Conservation (phyloP, 2,113 vertebrate species). For the Salvelinus alpinus region DNA sequence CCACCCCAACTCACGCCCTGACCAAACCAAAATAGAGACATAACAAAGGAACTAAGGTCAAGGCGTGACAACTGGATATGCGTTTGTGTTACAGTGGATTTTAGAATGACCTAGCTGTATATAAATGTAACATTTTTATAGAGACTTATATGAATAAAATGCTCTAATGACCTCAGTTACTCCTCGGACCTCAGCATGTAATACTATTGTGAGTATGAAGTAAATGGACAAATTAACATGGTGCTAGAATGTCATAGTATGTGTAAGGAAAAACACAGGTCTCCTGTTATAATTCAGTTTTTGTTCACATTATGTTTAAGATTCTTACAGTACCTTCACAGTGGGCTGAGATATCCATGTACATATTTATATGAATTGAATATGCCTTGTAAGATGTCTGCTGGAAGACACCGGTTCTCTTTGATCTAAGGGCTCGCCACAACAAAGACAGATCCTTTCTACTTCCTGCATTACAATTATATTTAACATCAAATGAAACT, state of each 20-base stretch:
- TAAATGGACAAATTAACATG: background rate
- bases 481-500: constrained; percentile 56
- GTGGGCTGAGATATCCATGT: constrained; percentile 14
- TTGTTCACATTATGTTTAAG: constrained; percentile 1
- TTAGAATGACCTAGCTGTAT: no score
- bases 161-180: background rate
- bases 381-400: constrained; percentile 9
- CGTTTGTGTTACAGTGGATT: no score
- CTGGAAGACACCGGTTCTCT: background rate
- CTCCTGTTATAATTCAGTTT: background rate
- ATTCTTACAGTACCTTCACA: constrained; percentile 5
- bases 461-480: constrained; percentile 20
- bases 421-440: background rate
- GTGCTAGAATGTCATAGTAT: background rate
- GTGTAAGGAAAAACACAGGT: background rate
- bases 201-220: background rate
- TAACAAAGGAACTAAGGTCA: no score
- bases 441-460: background rate
- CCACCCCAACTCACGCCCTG: no score
- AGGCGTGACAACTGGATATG: no score
- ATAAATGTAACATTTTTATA: no score
- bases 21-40: no score
- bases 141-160: background rate
- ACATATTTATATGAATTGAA: constrained; percentile 30
- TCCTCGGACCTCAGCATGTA: no score